Evolutionary conservation across 2,888 invertebrate species (phyloP), one percentile per base, ranked within the genome.

Genomic region (Drosophila nr. perissopoda): DNA sequence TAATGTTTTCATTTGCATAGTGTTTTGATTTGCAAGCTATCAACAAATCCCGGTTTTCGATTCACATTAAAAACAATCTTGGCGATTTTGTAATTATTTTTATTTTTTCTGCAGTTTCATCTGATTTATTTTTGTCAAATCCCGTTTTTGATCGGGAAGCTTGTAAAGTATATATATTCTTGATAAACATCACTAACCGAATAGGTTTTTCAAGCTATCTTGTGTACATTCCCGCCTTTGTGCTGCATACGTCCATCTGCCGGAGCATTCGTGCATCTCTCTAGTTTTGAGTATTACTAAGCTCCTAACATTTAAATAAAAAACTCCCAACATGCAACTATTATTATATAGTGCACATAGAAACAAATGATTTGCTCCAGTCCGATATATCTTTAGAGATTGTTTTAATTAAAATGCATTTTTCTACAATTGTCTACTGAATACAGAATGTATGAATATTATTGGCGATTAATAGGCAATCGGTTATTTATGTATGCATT

Each of bases 401-500:
- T n/a, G 27, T 7, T 27, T 54, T 38, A n/a, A 38, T 38, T 54
- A 0, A 36, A 36, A 36, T 36, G n/a, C 6, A 25, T 38, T 16
- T 29, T 40, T 16, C 27, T 10, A 29, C 52, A 18, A 8, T 38
- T 29, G 18, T 27, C 25, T 45, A n/a, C 1, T 56, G 31, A 42
- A 27, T 45, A 27, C 3, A 29, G 10, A 31, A 21, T 42, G 45
- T 25, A 34, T 33, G n/a, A 54, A 54, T 45, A 45, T 34, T 16
- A 45, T 48, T 45, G 36, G 29, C 13, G 25, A 53, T 33, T 13
- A 54, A 40, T 48, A 42, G 52, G 27, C 21, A 33, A 49, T 49
- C 25, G 40, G 11, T 69, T 38, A 54, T 42, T 54, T 45, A 49
- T 21, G n/a, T 27, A 65, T n/a, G 45, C n/a, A 59, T 27, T 38